A percentile compares a stretch with the other conserved stretches of the same genome.
These are phyloP conservation scores for Hartigia nigra DNA, from an alignment of 2,888 invertebrate genomes.

Conservation along the genomic window DNA sequence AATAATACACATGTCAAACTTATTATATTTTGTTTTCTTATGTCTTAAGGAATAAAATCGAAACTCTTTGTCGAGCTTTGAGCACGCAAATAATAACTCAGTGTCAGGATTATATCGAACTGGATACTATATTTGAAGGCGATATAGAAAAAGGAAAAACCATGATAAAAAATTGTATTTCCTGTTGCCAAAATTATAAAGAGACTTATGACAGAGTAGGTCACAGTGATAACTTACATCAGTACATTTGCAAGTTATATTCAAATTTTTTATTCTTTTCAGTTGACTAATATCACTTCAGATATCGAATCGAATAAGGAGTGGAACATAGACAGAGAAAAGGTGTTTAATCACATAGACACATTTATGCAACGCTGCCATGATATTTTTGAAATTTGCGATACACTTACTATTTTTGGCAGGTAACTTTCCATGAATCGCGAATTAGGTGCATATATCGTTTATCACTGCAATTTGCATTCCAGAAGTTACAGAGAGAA, in stretches of 20 bases:
- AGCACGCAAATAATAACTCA: constrained; percentile 69
- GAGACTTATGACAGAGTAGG: constrained; percentile 65
- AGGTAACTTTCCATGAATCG: constrained; percentile 50
- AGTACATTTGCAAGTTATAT: not conserved
- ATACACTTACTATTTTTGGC: constrained; percentile 69
- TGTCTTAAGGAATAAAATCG: constrained; percentile 51
- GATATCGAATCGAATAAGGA: constrained; percentile 42
- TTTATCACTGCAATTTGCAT: constrained; percentile 16
- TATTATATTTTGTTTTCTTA: not conserved
- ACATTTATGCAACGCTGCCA: constrained; percentile 70
- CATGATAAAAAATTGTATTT: constrained; percentile 66
- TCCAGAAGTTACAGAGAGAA: constrained; percentile 60
- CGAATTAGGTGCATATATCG: too few relatives aligned
- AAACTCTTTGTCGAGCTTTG: constrained; percentile 63
- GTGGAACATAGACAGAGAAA: constrained; percentile 68
- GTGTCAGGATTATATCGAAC: constrained; percentile 65
- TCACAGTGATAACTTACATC: not conserved
- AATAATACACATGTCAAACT: not conserved
- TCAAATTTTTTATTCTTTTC: constrained; percentile 5
- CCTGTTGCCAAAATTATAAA: constrained; percentile 67
- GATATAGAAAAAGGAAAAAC: constrained; percentile 65
- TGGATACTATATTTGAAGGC: constrained; percentile 67
- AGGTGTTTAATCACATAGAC: constrained; percentile 70
- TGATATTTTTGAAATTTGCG: constrained; percentile 70
- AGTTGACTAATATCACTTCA: constrained; percentile 32